Evolutionary conservation across 2,888 invertebrate species (phyloP), one percentile per base, ranked within the genome.

Genomic region (Aporophyla nigra): DNA sequence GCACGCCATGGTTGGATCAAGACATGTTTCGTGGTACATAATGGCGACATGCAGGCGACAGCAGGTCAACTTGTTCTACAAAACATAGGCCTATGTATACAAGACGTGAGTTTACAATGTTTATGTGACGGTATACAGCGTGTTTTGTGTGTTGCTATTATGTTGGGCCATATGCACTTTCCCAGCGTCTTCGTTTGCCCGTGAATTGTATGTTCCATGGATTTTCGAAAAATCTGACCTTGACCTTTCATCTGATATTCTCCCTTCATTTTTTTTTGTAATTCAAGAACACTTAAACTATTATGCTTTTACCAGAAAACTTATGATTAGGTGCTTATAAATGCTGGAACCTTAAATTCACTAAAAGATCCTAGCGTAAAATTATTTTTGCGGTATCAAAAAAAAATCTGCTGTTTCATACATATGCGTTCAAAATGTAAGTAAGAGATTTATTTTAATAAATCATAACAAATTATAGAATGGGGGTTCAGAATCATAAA

Each of bases 1-100:
- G 63, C 83, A 80, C 58, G 49, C 33, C 16, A 68, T 19, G 27
- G 9, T 33, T 56, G 33, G 54, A 71, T 71, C 78, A 54, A 68
- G 67, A 51, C 68, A 65, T 80, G 68, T 54, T 77, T 27, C 58
- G 54, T 77, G 71, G 63, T 33, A 54, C 21, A 54, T 71, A 71
- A 80, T 21, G 54, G 83, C 43, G 49, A 59, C 67, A 68, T 65
- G 78, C 71, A 71, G 51, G 63, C n/a, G n/a, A n/a, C n/a, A n/a
- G 12, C 51, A 67, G 71, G 40, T 77, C 80, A 59, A 54, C 78
- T 70, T 59, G 78, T 71, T 61, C 43, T 53, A 78, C 53, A 63
- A 49, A 59, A 63, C 43, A 46, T 69, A 51, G 24, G 24, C 61
- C 19, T 51, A 51, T 76, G 49, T 53, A 27, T 21, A 58, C 54